Evolutionary conservation across 2,797 vertebrate species (phyloP).

Genomic region (Aratinga solstitialis): DNA sequence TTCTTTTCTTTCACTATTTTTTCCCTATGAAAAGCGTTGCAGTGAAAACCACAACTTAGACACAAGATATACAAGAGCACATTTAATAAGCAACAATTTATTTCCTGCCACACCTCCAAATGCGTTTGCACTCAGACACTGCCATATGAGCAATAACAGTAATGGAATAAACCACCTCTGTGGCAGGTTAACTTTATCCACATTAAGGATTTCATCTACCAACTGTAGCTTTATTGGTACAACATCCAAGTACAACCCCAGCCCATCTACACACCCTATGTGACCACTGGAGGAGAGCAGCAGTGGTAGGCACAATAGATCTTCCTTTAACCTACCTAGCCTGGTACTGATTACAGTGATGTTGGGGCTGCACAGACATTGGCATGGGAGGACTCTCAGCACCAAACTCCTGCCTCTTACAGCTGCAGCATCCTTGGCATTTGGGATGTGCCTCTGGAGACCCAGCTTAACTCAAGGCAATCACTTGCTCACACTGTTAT

Average conservation of each 20-base stretch:
- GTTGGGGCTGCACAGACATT: neutral
- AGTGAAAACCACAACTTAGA: neutral
- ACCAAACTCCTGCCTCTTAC: neutral
- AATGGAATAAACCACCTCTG: neutral
- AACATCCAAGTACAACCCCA: neutral
- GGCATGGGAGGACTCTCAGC: rapidly evolving
- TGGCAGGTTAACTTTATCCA: neutral
- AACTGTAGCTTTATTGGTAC: neutral
- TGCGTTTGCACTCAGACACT: rapidly evolving
- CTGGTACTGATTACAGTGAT: rapidly evolving
- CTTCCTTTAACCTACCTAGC: neutral
- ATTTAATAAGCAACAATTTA: neutral
- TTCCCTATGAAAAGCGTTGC: neutral
- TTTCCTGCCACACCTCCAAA: neutral
- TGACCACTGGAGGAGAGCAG: neutral
- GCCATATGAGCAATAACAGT: neutral
- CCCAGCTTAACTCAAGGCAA: neutral
- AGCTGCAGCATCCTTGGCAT: neutral
- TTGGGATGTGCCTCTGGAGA: neutral
- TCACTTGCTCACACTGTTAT: rapidly evolving
- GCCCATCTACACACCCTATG: neutral
- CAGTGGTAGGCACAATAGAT: rapidly evolving
- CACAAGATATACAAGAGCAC: neutral
- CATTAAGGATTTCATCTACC: neutral
- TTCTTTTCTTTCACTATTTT: neutral